These are phyloP conservation scores for Emydoidea blandingii DNA, from an alignment of 2,797 vertebrate species.

Conservation along the genomic window DNA sequence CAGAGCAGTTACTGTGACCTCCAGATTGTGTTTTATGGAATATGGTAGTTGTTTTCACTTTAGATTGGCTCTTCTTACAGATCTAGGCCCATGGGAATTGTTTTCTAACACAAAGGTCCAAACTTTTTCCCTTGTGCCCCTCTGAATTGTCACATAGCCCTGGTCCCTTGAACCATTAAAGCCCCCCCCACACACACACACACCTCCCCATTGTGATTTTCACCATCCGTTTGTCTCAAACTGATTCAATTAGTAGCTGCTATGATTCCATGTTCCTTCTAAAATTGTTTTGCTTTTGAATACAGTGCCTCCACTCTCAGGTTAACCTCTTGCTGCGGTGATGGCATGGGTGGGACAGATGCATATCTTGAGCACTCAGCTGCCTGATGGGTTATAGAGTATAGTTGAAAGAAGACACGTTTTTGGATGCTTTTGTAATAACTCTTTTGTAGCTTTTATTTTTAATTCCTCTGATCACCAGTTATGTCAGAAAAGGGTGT, in stretches of 20 bases:
- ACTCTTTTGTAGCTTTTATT: not conserved
- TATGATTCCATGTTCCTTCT: not conserved
- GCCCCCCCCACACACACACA: not conserved
- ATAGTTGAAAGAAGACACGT: not conserved
- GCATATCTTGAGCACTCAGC: not conserved
- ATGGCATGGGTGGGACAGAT: not conserved
- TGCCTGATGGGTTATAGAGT: not conserved
- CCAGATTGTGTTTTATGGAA: not conserved
- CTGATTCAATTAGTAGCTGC: accelerated
- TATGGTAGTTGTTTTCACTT: not conserved
- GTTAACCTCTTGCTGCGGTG: conserved; percentile 8
- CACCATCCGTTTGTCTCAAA: not conserved
- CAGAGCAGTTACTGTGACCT: conserved; percentile 28
- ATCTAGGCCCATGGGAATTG: not conserved
- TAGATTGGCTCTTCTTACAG: not conserved
- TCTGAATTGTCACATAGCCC: not conserved
- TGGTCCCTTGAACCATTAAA: not conserved
- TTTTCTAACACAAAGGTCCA: not conserved
- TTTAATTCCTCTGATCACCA: not conserved
- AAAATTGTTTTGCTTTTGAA: not conserved
- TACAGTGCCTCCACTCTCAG: not conserved
- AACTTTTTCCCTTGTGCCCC: conserved; percentile 22
- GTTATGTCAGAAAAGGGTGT: not conserved
- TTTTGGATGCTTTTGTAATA: not conserved
- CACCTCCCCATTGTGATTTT: not conserved